Base-by-base conservation (phyloP, 2,797 vertebrate species). In the Prionace glauca region DNA sequence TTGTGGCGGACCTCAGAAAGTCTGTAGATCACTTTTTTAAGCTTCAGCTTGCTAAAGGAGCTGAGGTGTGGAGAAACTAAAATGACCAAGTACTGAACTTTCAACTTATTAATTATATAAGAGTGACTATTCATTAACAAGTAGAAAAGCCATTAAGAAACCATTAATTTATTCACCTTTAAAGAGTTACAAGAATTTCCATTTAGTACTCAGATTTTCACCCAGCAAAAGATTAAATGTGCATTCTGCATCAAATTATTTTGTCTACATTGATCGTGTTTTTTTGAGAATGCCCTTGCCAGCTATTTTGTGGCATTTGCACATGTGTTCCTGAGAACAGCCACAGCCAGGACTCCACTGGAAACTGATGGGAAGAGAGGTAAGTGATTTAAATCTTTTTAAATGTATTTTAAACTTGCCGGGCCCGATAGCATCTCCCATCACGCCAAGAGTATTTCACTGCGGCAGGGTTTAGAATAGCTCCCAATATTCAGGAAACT, bases 11-110 rank as follows among this genome's bases (percentile, higher is more conserved):
- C 91, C 36, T 69, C 67, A 29, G 65, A n/a, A 45, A 71, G n/a
- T 14, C 67, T 94, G n/a, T n/a, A 11, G 11, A 94, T 94, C 65
- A 71, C 67, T 45, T 94, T 7, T 94, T 90, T 71, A 69, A 71
- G 91, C 65, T 69, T 94, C 91, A 94, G 18, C 71, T 41, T 26
- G 0, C 67, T 45, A 41, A 94, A 94, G 65, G 67, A 94, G 65
- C 67, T 94, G 91, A 69, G 91, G 91, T 94, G 67, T 94, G 91
- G 67, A 94, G 67, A 94, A 94, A 94, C 36, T 41, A 94, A 71
- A 94, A 94, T 93, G 65, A 71, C 91, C 71, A 69, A 71, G 67
- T 45, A 94, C 41, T 26, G n/a, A 71, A 71, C 65, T 69, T 94
- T 71, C n/a, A 69, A 94, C 71, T 36, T 71, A 94, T 94, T 94